Percentiles rank a stretch among this genome's conserved stretches.
Evolutionary conservation across 2,888 invertebrate genomes (phyloP).

Genomic region (Cryptus viduatorius): DNA sequence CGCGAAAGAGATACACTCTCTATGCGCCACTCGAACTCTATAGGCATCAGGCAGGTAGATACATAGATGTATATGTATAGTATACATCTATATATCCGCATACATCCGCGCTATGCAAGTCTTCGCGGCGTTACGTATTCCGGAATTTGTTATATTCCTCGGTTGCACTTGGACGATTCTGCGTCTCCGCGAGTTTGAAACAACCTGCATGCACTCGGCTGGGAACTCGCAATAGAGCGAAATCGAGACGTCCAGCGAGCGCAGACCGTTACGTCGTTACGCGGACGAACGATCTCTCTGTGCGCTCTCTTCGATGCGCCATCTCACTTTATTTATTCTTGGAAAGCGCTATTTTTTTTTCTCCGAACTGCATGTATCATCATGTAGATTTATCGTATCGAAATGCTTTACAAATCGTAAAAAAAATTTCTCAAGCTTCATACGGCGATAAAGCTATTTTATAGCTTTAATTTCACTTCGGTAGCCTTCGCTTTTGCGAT

Average conservation of each 20-base stretch:
- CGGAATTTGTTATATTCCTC: conserved; percentile 69
- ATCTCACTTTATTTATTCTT: conserved; percentile 64
- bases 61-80: not conserved
- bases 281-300: conserved; percentile 66
- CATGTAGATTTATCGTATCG: not conserved
- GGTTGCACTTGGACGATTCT: conserved; percentile 65
- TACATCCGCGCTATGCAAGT: not conserved
- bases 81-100: not conserved
- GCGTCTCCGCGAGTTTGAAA: conserved; percentile 47
- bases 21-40: conserved; percentile 24
- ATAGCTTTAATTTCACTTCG: too few species aligned
- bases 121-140: conserved; percentile 67
- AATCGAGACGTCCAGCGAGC: conserved; percentile 66
- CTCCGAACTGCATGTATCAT: not conserved
- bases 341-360: conserved; percentile 52
- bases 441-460: too few species aligned
- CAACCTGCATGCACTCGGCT: conserved; percentile 36
- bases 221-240: conserved; percentile 56
- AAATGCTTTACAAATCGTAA: too few species aligned
- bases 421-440: too few species aligned
- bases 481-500: too few species aligned
- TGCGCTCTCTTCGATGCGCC: conserved; percentile 19
- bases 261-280: conserved; percentile 72
- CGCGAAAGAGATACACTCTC: conserved; percentile 39
- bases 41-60: not conserved